Percentiles rank a stretch among this genome's conserved stretches.
Conservation (phyloP, 2,113 vertebrate genomes). For the Pteronura brasiliensis region DNA sequence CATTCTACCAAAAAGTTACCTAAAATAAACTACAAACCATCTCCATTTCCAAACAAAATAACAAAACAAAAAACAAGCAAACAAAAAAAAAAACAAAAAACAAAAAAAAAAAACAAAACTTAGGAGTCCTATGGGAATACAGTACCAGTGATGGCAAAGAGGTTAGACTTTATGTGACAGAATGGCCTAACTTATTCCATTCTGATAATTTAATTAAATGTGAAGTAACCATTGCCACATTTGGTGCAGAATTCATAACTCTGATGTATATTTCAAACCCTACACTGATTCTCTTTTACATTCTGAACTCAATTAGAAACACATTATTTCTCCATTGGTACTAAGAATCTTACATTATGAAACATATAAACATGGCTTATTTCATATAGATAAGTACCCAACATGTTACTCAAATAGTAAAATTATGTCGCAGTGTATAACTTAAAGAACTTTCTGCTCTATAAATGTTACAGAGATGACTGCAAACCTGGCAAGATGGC, state of each 20-base stretch:
- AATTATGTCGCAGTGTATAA: not conserved
- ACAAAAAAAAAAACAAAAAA: too few species aligned
- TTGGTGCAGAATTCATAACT: not conserved
- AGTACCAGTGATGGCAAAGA: not conserved
- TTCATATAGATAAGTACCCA: not conserved
- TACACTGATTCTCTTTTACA: not conserved
- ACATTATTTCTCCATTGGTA: not conserved
- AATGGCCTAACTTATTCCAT: not conserved
- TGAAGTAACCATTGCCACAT: not conserved
- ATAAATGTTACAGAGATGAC: not conserved
- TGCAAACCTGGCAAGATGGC: not conserved
- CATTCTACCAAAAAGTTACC: not conserved
- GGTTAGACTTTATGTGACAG: not conserved
- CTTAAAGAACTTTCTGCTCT: not conserved
- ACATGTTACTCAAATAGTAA: not conserved
- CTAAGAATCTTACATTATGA: not conserved
- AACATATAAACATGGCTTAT: not conserved
- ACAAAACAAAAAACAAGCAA: too few species aligned
- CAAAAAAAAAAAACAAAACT: not conserved
- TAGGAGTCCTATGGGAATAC: not conserved
- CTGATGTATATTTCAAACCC: not conserved
- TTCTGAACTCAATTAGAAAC: not conserved
- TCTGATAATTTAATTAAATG: not conserved
- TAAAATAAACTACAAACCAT: not conserved
- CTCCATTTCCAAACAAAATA: not conserved